Evolutionary conservation across 2,797 vertebrate species (phyloP), one percentile per base, ranked within the genome.

Genomic region (Sternotherus odoratus): DNA sequence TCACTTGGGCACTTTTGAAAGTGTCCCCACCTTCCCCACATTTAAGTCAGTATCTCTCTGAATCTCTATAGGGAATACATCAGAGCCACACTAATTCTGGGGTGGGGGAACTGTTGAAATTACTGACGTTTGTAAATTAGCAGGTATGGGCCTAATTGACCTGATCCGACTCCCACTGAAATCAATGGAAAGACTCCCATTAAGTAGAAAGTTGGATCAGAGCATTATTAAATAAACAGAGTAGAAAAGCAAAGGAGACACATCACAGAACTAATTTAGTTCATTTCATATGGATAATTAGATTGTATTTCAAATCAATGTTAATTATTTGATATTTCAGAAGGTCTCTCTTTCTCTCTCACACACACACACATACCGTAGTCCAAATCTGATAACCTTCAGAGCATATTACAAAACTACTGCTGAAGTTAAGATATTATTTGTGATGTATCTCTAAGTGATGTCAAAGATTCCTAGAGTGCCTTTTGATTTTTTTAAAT

Each of bases 41-140:
- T 23, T 69, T 36, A 8, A 19, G 17, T 21, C 21, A 11, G 17
- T 36, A 9, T 69, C n/a, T 36, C 16, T 28, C 56, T 33, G 28
- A 57, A 28, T 94, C 49, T 94, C 56, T 16, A 50, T 43, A 84
- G 91, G 53, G 39, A 91, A 86, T 84, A 80, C 93, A 78, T 93
- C 90, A 83, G 79, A 72, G 83, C 56, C 77, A 82, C 92, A 86
- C 54, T 53, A 77, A 79, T 95, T 94, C 93, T 83, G 89, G 94
- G 91, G 69, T 53, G 53, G n/a, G 80, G 82, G 46, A 46, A 43
- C 95, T 24, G 96, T 85, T 94, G 80, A 86, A 91, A 95, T 81
- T 92, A 94, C 93, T 94, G 94, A 93, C 66, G 74, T 94, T 89
- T 91, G 83, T 72, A 96, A 95, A 97, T 95, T 91, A 96, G 93